Evolutionary conservation across 2,113 vertebrate genomes (phyloP).

Genomic region (Okapia johnstoni): DNA sequence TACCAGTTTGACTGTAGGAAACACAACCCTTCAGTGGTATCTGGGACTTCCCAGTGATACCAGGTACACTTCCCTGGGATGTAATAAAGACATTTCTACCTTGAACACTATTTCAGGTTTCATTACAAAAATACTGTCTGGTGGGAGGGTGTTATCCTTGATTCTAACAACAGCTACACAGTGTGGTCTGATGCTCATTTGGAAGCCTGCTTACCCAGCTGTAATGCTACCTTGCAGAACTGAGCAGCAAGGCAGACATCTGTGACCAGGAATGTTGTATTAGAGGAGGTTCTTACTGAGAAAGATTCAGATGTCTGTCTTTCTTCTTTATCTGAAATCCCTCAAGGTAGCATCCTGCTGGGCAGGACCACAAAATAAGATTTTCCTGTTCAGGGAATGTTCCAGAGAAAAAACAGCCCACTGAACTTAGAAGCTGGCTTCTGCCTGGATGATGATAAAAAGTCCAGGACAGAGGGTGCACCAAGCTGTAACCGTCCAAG

Average conservation of each 20-base stretch:
- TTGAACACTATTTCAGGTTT: background rate
- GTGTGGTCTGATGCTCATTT: background rate
- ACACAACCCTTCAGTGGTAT: rapidly evolving
- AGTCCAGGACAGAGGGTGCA: background rate
- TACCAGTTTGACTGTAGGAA: background rate
- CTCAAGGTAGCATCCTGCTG: background rate
- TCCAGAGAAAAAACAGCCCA: background rate
- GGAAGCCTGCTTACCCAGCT: background rate
- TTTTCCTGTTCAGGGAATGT: background rate
- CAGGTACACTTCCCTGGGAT: background rate
- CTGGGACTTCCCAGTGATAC: background rate
- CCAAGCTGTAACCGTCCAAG: background rate
- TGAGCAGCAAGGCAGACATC: background rate
- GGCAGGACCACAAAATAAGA: background rate
- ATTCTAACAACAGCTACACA: background rate
- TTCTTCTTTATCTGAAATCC: background rate
- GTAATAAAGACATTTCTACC: background rate
- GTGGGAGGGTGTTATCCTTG: background rate
- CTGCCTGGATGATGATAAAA: background rate
- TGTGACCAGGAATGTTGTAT: background rate
- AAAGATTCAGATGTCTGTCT: background rate
- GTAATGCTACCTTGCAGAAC: background rate
- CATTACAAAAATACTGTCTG: background rate
- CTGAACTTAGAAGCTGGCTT: background rate
- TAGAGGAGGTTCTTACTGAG: background rate